Base-by-base conservation (phyloP, 2,888 invertebrate species). In the Cryptocheilus praepositus region DNA sequence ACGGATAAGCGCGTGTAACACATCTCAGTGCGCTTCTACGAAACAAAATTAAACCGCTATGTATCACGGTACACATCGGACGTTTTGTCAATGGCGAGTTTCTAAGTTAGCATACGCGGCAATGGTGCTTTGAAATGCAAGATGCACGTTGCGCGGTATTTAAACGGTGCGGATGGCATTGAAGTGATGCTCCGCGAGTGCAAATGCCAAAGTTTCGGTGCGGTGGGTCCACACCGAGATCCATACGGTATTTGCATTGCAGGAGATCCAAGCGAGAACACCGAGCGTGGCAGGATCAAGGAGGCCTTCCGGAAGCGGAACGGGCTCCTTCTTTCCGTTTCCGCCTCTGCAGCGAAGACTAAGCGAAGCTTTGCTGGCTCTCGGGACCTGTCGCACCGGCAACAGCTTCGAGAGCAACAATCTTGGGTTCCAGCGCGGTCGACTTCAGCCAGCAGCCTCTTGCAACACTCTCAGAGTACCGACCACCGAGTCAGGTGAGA, bases 211-310 rank as follows among this genome's bases (percentile, higher is more conserved):
- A 25, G 25, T 25, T 25, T 25, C 25, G n/a, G n/a, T 5, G 25
- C 25, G 25, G 25, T 25, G 25, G 3, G 25, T 25, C 25, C 25
- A 25, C 25, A 25, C 25, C 3, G 25, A 2, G 25, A n/a, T 25
- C 25, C 3, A 5, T 25, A n/a, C n/a, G n/a, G 25, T 25, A 25
- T 25, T 25, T 25, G 5, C 25, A 5, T 25, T 25, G 3, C 83
- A 89, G 85, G 95, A 95, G 87, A 95, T 95, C 71, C 94, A 95
- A 86, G 95, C 95, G 3, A 90, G 95, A 72, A 95, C 95, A 1
- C 95, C 95, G 3, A 94, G 94, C 70, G 94, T 93, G 0, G 94
- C 94, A 70, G 95, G 94, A 0, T 94, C 94, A 0, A 90, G 94
- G 61, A 89, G 94, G 56, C 94, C 94, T 0, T 94, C 94, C 0